These are phyloP conservation scores for Drepana arcuata DNA, from an alignment of 1,140 invertebrate species.

Conservation along the genomic window DNA sequence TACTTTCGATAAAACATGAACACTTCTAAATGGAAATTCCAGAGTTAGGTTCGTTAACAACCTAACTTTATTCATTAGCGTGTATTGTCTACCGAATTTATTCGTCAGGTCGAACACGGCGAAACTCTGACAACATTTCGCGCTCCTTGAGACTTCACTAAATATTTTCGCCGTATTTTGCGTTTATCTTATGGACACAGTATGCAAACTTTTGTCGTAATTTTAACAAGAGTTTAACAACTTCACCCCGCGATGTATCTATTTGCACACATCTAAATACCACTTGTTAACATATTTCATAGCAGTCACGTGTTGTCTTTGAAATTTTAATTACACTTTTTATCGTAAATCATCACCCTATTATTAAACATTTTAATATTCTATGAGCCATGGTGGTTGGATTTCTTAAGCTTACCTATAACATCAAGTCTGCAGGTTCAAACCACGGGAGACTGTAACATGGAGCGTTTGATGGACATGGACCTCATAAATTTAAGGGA, in stretches of 20 bases:
- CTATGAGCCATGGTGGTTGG: no score
- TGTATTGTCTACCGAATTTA: slow-evolving; percentile 67
- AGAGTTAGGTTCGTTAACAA: slow-evolving; percentile 59
- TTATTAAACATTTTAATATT: no score
- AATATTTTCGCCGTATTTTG: slow-evolving; percentile 54
- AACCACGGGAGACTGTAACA: no score
- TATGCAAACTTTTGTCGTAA: slow-evolving; percentile 35
- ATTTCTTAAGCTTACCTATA: no score
- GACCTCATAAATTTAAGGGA: no score
- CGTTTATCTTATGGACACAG: slow-evolving; percentile 47
- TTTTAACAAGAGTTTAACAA: slow-evolving; percentile 22
- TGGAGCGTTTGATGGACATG: no score
- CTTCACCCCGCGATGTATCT: slow-evolving; percentile 1
- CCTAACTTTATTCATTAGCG: slow-evolving; percentile 67
- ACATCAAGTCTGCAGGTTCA: no score
- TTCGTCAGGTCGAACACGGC: slow-evolving; percentile 52
- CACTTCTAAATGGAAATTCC: slow-evolving; percentile 57
- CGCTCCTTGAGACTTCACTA: slow-evolving; percentile 41
- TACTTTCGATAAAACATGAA: slow-evolving; percentile 46
- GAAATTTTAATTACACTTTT: no score
- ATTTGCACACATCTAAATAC: no score
- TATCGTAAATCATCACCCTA: no score
- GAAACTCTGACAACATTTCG: slow-evolving; percentile 41
- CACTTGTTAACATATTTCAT: no score
- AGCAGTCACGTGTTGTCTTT: no score